These are phyloP conservation scores for Drosophila dives DNA, from an alignment of 2,888 invertebrate genomes.

Conservation along the genomic window DNA sequence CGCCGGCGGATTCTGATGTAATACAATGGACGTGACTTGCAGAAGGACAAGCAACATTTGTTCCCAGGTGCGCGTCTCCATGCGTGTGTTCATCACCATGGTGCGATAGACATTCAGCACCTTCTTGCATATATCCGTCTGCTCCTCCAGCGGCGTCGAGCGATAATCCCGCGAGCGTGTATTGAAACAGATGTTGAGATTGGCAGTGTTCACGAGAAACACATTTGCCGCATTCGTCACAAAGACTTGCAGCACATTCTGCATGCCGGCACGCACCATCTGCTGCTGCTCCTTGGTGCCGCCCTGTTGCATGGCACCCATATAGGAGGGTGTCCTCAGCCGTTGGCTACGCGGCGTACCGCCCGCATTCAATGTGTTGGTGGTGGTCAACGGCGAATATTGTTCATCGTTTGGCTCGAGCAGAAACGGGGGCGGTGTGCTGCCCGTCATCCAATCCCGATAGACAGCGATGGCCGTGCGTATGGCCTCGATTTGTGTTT, in stretches of 20 bases:
- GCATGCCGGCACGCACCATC: slow-evolving; percentile 92
- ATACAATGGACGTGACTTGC: slow-evolving; percentile 95
- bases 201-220: slow-evolving; percentile 89
- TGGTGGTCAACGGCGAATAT: slow-evolving; percentile 6
- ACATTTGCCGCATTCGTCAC: slow-evolving; percentile 98
- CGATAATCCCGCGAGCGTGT: slow-evolving; percentile 87
- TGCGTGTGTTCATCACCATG: slow-evolving; percentile 98
- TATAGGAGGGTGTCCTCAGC: slow-evolving; percentile 93
- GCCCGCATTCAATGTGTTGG: slow-evolving; percentile 71
- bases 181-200: slow-evolving; percentile 86
- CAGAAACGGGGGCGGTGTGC: slow-evolving; percentile 91
- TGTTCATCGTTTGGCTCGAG: slow-evolving; percentile 87
- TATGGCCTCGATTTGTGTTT: slow-evolving; percentile 93
- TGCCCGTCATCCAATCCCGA: slow-evolving; percentile 97
- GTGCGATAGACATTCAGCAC: slow-evolving; percentile 98
- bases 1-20: slow-evolving; percentile 90
- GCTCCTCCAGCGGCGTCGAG: slow-evolving; percentile 92
- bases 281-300: slow-evolving; percentile 90
- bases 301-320: slow-evolving; percentile 86
- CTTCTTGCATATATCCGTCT: slow-evolving; percentile 97
- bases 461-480: slow-evolving; percentile 96
- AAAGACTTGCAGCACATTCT: slow-evolving; percentile 88
- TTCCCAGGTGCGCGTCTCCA: slow-evolving; percentile 97
- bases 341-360: slow-evolving; percentile 86
- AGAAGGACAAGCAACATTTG: slow-evolving; percentile 93